Evolutionary conservation across 2,888 invertebrate genomes (phyloP).

Genomic region (Nomada flava): DNA sequence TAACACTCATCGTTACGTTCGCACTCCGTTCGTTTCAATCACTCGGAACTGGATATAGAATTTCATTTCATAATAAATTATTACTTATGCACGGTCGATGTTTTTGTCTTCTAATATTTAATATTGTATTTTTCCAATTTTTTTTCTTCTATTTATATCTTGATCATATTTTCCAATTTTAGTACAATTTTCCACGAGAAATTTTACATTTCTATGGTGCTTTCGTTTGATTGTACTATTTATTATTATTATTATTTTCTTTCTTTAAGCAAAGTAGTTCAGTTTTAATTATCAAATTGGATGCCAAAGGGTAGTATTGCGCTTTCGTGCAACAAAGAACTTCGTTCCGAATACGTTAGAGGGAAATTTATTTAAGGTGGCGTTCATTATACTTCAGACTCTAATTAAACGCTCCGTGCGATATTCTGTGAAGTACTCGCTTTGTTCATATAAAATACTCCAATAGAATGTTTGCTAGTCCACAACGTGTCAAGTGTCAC

Average conservation of each 20-base stretch:
- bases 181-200: background rate
- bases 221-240: background rate
- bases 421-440: constrained; percentile 11
- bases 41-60: constrained; percentile 11
- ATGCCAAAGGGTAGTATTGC: background rate
- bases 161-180: background rate
- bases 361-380: constrained; percentile 19
- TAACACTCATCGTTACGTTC: constrained; percentile 46
- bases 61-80: constrained; percentile 2
- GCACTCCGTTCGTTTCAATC: constrained; percentile 1
- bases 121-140: too few relatives aligned
- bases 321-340: background rate
- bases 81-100: constrained; percentile 6
- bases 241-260: too few relatives aligned
- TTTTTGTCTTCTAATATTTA: background rate
- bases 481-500: constrained; percentile 17
- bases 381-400: background rate
- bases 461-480: constrained; percentile 22
- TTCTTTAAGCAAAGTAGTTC: background rate
- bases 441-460: constrained; percentile 31
- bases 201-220: too few relatives aligned
- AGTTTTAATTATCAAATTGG: constrained; percentile 5
- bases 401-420: constrained; percentile 10
- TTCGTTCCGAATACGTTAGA: constrained; percentile 27
- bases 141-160: too few relatives aligned